Conservation (phyloP, 2,797 vertebrate species). For the Scyliorhinus canicula region DNA sequence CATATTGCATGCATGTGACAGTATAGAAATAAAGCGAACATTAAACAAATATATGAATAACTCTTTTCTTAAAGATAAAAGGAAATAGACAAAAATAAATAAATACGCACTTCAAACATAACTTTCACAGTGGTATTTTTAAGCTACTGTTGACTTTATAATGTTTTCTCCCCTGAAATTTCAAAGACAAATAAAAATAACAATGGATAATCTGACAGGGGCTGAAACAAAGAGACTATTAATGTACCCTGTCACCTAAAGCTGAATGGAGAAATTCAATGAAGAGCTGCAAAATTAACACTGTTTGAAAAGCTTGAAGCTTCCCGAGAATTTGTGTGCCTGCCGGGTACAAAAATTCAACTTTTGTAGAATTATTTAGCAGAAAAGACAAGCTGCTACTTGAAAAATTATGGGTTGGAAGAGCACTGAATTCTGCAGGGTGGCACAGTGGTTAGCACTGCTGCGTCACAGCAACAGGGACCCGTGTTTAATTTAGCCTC, state of each 20-base stretch:
- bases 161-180: background rate
- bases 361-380: background rate
- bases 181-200: slow-evolving; percentile 13
- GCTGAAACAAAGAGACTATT: background rate
- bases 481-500: too few relatives aligned
- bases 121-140: background rate
- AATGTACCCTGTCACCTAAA: background rate
- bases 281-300: background rate
- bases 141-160: slow-evolving; percentile 26
- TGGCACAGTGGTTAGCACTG: too few relatives aligned
- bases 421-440: background rate
- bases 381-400: background rate
- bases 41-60: background rate
- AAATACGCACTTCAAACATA: background rate
- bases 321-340: background rate
- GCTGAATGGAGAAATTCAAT: background rate
- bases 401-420: background rate
- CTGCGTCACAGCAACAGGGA: too few relatives aligned
- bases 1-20: background rate
- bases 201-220: background rate
- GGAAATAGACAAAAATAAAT: slow-evolving; percentile 15
- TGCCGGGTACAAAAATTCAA: background rate
- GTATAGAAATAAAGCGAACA: background rate
- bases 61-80: background rate
- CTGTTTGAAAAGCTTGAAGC: background rate